A percentile compares a stretch with the other conserved stretches of the same genome.
Evolutionary conservation across 2,113 vertebrate species (phyloP).

Genomic region (Neotoma lepida): DNA sequence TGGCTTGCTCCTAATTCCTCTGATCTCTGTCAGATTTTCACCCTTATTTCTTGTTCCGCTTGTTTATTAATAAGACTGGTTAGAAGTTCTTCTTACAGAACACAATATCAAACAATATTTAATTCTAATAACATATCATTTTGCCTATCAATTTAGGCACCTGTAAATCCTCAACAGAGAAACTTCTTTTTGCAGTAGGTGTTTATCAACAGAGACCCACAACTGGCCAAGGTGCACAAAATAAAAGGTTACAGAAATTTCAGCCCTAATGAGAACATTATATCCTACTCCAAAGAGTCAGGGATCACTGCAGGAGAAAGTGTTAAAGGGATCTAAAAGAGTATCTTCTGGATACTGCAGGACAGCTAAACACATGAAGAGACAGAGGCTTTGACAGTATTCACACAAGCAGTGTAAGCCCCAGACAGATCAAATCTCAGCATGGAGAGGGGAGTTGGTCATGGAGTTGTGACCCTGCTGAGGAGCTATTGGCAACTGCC

Average conservation of each 20-base stretch:
- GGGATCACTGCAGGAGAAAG: not conserved
- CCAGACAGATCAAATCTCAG: not conserved
- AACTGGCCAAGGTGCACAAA: not conserved
- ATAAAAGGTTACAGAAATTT: not conserved
- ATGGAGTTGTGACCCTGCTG: not conserved
- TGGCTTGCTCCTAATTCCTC: no score
- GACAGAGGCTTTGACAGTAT: not conserved
- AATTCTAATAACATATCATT: not conserved
- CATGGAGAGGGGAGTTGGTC: no score
- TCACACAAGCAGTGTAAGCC: not conserved
- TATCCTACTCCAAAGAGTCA: not conserved
- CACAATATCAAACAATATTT: not conserved
- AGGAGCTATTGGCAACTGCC: not conserved
- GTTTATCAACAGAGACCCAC: not conserved
- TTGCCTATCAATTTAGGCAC: not conserved
- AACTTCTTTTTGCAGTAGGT: not conserved
- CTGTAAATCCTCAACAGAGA: not conserved
- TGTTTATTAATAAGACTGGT: no score
- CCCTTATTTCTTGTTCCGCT: no score
- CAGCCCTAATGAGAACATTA: not conserved
- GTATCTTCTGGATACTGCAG: not conserved
- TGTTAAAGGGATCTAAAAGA: not conserved
- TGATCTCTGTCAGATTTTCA: no score
- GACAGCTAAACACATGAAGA: not conserved
- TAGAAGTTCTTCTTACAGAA: no score